These are phyloP conservation scores for Xenopus borealis DNA, from an alignment of 2,113 vertebrate species.

Conservation along the genomic window DNA sequence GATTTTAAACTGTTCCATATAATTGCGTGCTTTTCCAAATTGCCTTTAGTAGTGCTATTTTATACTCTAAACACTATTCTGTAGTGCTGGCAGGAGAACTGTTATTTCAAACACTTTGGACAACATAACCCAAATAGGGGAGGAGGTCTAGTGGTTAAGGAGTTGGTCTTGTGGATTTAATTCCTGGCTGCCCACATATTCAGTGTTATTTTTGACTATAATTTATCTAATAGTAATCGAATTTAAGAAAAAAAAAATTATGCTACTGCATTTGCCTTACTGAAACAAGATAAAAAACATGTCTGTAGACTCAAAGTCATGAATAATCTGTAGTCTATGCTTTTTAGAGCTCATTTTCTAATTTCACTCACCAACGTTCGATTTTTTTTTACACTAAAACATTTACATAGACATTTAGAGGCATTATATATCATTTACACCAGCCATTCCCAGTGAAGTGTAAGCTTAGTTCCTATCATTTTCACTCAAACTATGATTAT, in stretches of 20 bases:
- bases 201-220: conserved; percentile 2
- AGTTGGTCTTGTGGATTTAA: conserved; percentile 34
- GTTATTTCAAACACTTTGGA: conserved; percentile 35
- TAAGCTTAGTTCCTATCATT: no score
- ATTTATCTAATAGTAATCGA: conserved; percentile 9
- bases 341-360: no score
- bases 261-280: background rate
- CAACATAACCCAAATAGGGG: conserved; percentile 22
- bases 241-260: background rate
- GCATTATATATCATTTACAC: no score
- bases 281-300: background rate
- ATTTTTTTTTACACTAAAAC: no score
- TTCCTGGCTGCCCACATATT: conserved; percentile 10
- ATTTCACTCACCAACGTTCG: no score
- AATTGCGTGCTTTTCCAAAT: background rate
- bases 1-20: background rate
- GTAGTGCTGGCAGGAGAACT: conserved; percentile 20
- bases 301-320: no score
- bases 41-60: conserved; percentile 9
- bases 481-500: no score
- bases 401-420: no score
- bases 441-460: no score
- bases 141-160: conserved; percentile 41
- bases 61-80: conserved; percentile 14
- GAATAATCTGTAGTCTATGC: no score